Conservation (phyloP, 2,113 vertebrate genomes). For the Crotophaga sulcirostris region DNA sequence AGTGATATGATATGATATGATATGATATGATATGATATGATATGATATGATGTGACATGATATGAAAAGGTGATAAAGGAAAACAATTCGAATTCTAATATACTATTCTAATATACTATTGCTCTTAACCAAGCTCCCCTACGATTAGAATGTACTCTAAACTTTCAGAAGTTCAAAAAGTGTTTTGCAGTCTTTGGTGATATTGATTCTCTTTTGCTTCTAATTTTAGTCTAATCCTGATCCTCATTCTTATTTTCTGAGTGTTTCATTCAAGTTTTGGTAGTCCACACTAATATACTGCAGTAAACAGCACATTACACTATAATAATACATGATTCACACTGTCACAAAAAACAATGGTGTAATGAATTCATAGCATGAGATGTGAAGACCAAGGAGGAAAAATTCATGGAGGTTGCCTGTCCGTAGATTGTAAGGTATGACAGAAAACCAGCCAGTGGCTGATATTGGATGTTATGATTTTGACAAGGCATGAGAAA, state of each 20-base stretch:
- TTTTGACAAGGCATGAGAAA: neutral
- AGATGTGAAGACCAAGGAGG: neutral
- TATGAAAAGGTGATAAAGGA: neutral
- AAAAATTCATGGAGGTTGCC: neutral
- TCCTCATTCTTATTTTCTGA: neutral
- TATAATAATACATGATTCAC: neutral
- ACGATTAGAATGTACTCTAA: neutral
- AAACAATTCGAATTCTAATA: neutral
- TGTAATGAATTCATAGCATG: neutral
- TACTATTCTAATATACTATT: neutral
- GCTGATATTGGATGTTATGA: neutral
- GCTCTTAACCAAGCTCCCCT: rapidly evolving
- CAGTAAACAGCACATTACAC: neutral
- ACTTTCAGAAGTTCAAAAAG: neutral
- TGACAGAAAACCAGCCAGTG: neutral
- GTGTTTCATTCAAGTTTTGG: neutral
- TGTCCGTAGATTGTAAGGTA: neutral
- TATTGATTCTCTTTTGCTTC: neutral
- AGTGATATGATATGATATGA: neutral
- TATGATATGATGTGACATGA: neutral
- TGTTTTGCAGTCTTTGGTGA: neutral
- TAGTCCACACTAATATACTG: neutral
- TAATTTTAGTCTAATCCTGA: neutral
- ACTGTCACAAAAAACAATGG: neutral
- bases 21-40: neutral